Evolutionary conservation across 37 sponge, comb jelly and placozoan genomes (phyloP), one percentile per base, ranked within the genome.

Genomic region (Cladorhizidae sp.): DNA sequence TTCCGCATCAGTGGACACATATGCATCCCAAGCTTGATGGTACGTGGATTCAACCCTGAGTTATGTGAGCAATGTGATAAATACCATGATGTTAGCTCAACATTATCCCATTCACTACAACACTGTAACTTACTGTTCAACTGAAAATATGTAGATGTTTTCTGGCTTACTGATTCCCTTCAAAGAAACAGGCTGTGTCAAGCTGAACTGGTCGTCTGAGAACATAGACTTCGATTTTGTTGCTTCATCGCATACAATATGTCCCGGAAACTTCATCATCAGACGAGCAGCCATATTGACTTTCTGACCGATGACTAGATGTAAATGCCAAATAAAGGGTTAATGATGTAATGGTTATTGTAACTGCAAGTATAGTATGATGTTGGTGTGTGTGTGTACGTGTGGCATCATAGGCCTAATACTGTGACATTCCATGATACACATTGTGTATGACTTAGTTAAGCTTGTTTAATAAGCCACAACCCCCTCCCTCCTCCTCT

Each of bases 261-360:
- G 45, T 41, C 83, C 79, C 32, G 90, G 93, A 71, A 90, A 97
- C 45, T 86, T 89, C 80, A 88, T 92, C 98, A 97, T 97, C 61
- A 97, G 50, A 23, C 98, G 72, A 50, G 98, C 98, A 21, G 95
- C 98, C 93, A 97, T 86, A 73, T 97, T 97, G 35, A 97, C 98
- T 57, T 90, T 92, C 76, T 87, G 83, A 2, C 98, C 93, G 40
- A 97, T 97, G 49, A 95, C 96, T n/a, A n/a, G n/a, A n/a, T n/a
- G n/a, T n/a, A n/a, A n/a, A n/a, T n/a, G n/a, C n/a, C n/a, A n/a
- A n/a, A n/a, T n/a, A n/a, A n/a, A n/a, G n/a, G n/a, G n/a, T n/a
- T n/a, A n/a, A n/a, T n/a, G n/a, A n/a, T n/a, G n/a, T n/a, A n/a
- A n/a, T n/a, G n/a, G n/a, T n/a, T n/a, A n/a, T n/a, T n/a, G n/a